Conservation (phyloP, 2,113 vertebrate species). For the Catagonus wagneri region DNA sequence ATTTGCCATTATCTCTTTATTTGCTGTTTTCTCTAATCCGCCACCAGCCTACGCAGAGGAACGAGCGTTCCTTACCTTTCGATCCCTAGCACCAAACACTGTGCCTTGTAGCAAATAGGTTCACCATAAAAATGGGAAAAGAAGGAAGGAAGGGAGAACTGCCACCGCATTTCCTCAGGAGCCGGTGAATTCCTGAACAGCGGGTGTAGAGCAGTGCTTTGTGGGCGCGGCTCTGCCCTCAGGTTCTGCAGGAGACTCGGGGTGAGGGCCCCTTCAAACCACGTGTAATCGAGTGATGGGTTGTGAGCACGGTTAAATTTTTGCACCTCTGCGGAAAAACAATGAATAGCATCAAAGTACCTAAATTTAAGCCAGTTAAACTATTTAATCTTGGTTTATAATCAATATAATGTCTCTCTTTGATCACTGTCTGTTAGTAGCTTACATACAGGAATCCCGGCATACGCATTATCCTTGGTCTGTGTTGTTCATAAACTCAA, state of each 20-base stretch:
- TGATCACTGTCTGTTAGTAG: no score
- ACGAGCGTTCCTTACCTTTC: background rate
- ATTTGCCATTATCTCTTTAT: background rate
- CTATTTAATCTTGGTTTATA: background rate
- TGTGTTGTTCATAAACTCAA: background rate
- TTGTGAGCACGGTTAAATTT: background rate
- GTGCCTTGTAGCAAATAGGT: background rate
- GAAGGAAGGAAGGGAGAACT: background rate
- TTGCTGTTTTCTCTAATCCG: background rate
- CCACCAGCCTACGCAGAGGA: background rate
- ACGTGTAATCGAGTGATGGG: accelerated
- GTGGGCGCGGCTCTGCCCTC: accelerated
- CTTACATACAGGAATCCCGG: background rate
- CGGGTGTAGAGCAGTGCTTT: background rate
- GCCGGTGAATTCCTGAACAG: background rate
- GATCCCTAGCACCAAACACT: background rate
- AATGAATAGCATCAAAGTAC: background rate
- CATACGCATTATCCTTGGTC: background rate
- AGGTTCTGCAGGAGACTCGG: background rate
- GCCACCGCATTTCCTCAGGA: background rate
- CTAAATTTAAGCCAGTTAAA: background rate
- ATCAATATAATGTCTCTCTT: background rate
- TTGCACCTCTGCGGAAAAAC: no score
- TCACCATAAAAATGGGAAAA: background rate
- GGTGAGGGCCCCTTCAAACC: accelerated